These are phyloP conservation scores for Autographa gamma DNA, from an alignment of 2,888 invertebrate species.

Conservation along the genomic window DNA sequence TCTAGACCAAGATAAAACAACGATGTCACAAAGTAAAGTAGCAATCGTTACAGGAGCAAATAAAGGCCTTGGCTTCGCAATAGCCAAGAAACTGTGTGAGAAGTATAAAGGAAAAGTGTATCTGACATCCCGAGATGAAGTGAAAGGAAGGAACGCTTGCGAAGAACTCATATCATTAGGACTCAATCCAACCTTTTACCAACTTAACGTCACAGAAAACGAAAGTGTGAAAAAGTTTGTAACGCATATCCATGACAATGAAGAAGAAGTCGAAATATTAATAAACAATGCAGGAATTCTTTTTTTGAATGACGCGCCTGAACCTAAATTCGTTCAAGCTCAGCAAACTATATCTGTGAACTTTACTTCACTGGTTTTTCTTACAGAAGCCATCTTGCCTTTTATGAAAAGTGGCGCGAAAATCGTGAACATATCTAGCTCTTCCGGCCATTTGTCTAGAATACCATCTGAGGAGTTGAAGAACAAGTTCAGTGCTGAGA, in stretches of 20 bases:
- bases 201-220: conserved; percentile 91
- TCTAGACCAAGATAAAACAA: conserved; percentile 8
- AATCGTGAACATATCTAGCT: conserved; percentile 93
- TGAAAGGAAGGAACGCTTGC: conserved; percentile 89
- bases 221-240: conserved; percentile 88
- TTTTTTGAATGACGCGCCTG: conserved; percentile 77
- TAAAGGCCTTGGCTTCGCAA: conserved; percentile 92
- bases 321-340: conserved; percentile 73
- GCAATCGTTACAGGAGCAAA: conserved; percentile 92
- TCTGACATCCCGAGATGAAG: conserved; percentile 90
- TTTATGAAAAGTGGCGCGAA: conserved; percentile 90
- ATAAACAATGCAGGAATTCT: conserved; percentile 92
- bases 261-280: conserved; percentile 91
- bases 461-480: conserved; percentile 88
- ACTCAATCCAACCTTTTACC: conserved; percentile 89
- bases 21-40: conserved; percentile 70
- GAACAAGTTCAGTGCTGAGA: conserved; percentile 81
- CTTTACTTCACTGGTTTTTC: conserved; percentile 76
- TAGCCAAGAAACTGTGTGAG: conserved; percentile 91
- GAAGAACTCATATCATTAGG: conserved; percentile 85
- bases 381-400: conserved; percentile 91
- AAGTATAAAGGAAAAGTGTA: conserved; percentile 91
- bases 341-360: conserved; percentile 78
- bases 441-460: conserved; percentile 90
- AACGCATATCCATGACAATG: conserved; percentile 85